Percentiles rank a stretch among this genome's conserved stretches.
phyloP scores from a whole-genome alignment of 2,113 vertebrate genomes.

The Carlito syrichta region DNA sequence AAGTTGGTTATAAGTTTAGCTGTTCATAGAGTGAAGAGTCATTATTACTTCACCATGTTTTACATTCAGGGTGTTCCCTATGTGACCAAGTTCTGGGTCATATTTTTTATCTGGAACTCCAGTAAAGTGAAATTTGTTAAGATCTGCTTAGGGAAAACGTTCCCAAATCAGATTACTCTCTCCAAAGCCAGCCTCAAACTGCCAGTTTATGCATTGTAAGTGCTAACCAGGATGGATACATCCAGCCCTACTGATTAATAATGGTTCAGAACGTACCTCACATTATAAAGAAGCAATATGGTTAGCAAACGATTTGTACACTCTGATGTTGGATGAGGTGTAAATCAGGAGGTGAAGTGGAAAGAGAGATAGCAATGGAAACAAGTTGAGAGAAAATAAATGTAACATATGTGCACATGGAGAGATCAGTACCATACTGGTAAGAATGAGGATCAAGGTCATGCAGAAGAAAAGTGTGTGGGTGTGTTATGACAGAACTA shows the following conservation, averaged over 20 bases:
- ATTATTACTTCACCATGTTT: neutral
- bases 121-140: conserved; percentile 59
- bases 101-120: neutral
- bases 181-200: conserved; percentile 57
- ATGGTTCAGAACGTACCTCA: conserved; percentile 11
- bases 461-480: neutral
- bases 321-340: conserved; percentile 34
- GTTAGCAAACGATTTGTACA: conserved; percentile 36
- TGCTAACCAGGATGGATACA: conserved; percentile 51
- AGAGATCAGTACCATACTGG: neutral
- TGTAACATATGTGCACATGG: conserved; percentile 2
- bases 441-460: conserved; percentile 15
- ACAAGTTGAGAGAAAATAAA: conserved; percentile 51
- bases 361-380: conserved; percentile 37
- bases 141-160: conserved; percentile 60
- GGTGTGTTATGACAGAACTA: neutral
- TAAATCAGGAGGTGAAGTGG: conserved; percentile 48
- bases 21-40: neutral
- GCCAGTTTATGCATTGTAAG: conserved; percentile 49
- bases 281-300: conserved; percentile 33
- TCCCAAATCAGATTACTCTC: conserved; percentile 58
- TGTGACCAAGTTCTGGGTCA: neutral
- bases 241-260: conserved; percentile 12
- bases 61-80: neutral
- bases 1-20: neutral